Conservation (phyloP, 1,140 invertebrate species). For the Ceratosolen solmsi region DNA sequence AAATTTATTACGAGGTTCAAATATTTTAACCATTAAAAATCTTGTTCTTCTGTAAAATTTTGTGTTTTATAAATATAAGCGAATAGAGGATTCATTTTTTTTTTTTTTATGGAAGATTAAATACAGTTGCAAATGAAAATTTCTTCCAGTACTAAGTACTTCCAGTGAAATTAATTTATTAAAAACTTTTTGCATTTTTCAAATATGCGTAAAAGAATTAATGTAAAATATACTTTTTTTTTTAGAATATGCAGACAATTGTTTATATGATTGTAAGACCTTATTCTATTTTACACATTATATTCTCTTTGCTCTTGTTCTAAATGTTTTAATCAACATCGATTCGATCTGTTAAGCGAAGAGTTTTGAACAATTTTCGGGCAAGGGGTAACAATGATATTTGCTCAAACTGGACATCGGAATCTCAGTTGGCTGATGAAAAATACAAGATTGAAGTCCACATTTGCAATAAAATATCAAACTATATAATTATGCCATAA, state of each 20-base stretch:
- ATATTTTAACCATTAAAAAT: not conserved
- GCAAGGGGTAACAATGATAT: not conserved
- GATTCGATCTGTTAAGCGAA: slow-evolving; percentile 6
- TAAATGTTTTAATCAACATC: slow-evolving; percentile 49
- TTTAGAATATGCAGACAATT: not conserved
- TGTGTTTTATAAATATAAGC: not conserved
- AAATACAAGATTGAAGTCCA: not conserved
- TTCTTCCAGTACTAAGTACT: not conserved
- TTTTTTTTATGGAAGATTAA: not conserved
- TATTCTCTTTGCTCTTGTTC: not conserved
- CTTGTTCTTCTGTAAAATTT: not conserved
- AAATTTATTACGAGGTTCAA: not conserved
- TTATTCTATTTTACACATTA: not conserved
- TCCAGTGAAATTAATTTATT: not conserved
- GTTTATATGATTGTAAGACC: slow-evolving; percentile 1
- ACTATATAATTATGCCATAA: slow-evolving; percentile 34
- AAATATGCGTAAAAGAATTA: not conserved
- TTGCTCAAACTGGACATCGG: slow-evolving; percentile 29
- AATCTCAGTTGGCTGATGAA: slow-evolving; percentile 17
- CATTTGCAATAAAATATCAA: not conserved
- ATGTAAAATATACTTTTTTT: slow-evolving; percentile 14
- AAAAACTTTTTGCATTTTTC: not conserved
- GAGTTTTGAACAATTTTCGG: slow-evolving; percentile 17
- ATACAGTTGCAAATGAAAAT: too few relatives aligned
- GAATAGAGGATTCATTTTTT: not conserved